Evolutionary conservation across 2,888 invertebrate genomes (phyloP), one percentile per base, ranked within the genome.

Genomic region (Folsomia candida): DNA sequence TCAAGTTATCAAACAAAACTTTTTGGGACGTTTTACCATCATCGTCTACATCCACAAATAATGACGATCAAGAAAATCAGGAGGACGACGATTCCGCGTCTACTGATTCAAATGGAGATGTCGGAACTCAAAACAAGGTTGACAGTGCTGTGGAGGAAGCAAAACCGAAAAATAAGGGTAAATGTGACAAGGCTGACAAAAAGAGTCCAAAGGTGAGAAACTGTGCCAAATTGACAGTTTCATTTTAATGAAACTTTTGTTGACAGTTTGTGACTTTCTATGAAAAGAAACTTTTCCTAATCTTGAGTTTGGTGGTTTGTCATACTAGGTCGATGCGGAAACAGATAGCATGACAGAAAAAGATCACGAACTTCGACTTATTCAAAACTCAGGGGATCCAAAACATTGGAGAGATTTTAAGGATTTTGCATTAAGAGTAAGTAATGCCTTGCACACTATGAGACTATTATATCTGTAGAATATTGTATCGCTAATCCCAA

Each of bases 351-450:
- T 54, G 54, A 54, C 54, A 54, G 54, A 54, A 22, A 54, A 54
- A 22, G 54, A 54, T n/a, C 54, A 54, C n/a, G 54, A 54, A 54
- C 54, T 54, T n/a, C 54, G 22, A 20, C 54, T 54, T n/a, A 54
- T 54, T 54, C 54, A 54, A 22, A 54, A 54, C 22, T 54, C 54
- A 18, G 6, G 11, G 20, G 54, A 54, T 54, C 54, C 20, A 22
- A 54, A 22, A 54, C 4, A 18, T 6, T 54, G 54, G 54, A 54
- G 22, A n/a, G 18, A 6, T 6, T 54, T 54, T 54, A 54, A 54
- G n/a, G 54, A 54, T 22, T 54, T 54, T 54, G 22, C 54, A 4
- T 54, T 54, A 54, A 6, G 20, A 20, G 54, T 54, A 54, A 54
- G 14, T 37, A 37, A 37, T 37, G 37, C 37, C 6, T 37, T 37